Percentiles rank a stretch among this genome's conserved stretches.
Conservation (phyloP, 2,113 vertebrate species). For the Columba janthina region DNA sequence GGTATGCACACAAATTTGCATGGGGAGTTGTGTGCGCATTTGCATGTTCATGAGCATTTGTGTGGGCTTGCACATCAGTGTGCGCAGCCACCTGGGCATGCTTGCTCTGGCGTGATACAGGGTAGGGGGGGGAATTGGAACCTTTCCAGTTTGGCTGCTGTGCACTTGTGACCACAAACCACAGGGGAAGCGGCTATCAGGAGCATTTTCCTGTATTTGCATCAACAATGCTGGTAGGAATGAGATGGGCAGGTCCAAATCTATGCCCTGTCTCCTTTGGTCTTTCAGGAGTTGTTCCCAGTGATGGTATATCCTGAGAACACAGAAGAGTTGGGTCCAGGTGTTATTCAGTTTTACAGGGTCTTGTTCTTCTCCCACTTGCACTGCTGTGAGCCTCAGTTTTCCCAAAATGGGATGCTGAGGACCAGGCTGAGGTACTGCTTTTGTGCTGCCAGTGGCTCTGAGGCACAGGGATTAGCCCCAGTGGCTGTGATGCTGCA, state of each 20-base stretch:
- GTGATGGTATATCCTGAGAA: not conserved
- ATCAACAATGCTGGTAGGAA: not conserved
- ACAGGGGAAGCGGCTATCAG: not conserved
- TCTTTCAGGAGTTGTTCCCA: not conserved
- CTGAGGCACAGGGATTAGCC: not conserved
- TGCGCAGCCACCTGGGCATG: not conserved
- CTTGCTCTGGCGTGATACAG: not conserved
- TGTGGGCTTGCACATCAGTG: not conserved
- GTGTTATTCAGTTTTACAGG: not conserved
- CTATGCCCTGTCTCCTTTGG: not conserved
- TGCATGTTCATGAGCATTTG: not conserved
- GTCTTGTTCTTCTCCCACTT: not conserved
- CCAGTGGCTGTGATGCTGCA: not conserved
- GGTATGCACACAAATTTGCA: not conserved
- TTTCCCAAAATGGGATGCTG: not conserved
- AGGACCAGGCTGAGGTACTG: not conserved
- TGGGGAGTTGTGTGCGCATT: not conserved
- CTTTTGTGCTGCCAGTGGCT: not conserved
- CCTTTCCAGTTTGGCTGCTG: not conserved
- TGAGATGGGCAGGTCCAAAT: not conserved
- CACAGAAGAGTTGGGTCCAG: not conserved
- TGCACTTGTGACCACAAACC: not conserved
- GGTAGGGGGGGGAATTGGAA: no score
- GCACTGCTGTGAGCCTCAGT: not conserved
- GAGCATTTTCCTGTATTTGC: not conserved